A percentile compares a stretch with the other conserved stretches of the same genome.
phyloP scores from a whole-genome alignment of 2,113 vertebrate species.

The Merops nubicus region DNA sequence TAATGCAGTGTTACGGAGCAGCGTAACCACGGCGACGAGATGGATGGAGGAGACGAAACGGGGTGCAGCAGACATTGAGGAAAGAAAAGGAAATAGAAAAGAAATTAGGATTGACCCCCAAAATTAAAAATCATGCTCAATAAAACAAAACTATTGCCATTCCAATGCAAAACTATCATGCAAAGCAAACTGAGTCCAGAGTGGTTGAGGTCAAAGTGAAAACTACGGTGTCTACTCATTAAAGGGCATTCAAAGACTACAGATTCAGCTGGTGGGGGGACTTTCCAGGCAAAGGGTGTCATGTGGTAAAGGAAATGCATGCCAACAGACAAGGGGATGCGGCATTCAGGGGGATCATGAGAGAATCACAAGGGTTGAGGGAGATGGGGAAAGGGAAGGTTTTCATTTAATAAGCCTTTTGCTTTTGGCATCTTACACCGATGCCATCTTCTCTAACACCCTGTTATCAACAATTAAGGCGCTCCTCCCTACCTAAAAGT shows the following conservation, averaged over 20 bases:
- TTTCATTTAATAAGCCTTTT: not conserved
- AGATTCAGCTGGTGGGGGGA: constrained; percentile 37
- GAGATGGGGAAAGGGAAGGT: not conserved
- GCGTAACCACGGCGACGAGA: constrained; percentile 84
- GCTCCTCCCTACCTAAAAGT: not conserved
- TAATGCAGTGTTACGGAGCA: constrained; percentile 88
- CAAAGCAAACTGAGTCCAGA: constrained; percentile 77
- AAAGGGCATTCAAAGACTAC: constrained; percentile 62
- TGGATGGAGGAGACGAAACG: constrained; percentile 82
- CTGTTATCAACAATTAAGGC: not conserved
- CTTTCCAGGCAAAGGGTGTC: constrained; percentile 56
- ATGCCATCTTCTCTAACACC: not conserved
- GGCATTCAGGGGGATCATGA: constrained; percentile 49
- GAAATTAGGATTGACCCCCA: constrained; percentile 84
- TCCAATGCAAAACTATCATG: constrained; percentile 84
- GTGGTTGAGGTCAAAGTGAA: constrained; percentile 33
- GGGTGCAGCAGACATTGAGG: constrained; percentile 75
- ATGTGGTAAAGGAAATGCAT: constrained; percentile 73
- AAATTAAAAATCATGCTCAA: constrained; percentile 88
- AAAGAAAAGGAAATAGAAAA: constrained; percentile 88
- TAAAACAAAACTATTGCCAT: constrained; percentile 82
- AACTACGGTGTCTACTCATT: constrained; percentile 47
- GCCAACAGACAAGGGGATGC: constrained; percentile 71
- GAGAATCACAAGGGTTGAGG: constrained; percentile 10
- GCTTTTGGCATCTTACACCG: not conserved